Conservation (phyloP, 1,140 invertebrate species). For the Drosophila varians region DNA sequence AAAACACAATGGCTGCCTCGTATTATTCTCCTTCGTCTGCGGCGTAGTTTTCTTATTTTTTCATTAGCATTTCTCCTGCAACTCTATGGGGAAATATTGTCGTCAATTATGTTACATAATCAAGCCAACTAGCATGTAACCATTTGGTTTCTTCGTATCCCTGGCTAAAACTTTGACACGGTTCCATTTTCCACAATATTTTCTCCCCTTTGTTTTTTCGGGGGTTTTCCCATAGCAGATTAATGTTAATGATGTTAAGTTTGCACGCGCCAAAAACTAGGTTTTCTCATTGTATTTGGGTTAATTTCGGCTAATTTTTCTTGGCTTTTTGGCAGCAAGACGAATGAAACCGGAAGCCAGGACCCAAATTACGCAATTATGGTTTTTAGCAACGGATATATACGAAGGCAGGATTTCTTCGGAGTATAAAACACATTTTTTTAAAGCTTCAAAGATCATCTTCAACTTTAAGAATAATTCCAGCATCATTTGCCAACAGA, state of each 20-base stretch:
- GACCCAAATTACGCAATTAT: constrained; percentile 29
- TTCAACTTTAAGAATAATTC: not conserved
- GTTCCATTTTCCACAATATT: constrained; percentile 30
- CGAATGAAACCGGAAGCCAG: constrained; percentile 37
- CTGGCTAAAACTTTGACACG: constrained; percentile 48
- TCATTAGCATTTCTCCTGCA: constrained; percentile 67
- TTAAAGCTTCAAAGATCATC: not conserved
- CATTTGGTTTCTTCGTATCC: constrained; percentile 35
- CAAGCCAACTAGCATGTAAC: constrained; percentile 37
- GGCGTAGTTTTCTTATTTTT: constrained; percentile 47
- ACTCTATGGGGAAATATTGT: constrained; percentile 67
- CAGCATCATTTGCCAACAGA: not conserved
- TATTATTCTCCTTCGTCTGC: constrained; percentile 5
- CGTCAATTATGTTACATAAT: constrained; percentile 74
- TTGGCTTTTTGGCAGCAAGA: constrained; percentile 27
- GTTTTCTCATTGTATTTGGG: constrained; percentile 49
- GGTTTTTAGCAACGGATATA: constrained; percentile 35
- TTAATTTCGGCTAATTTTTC: constrained; percentile 54
- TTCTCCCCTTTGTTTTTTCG: not conserved
- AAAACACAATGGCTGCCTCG: constrained; percentile 19
- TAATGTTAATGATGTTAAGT: constrained; percentile 67
- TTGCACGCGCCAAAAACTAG: constrained; percentile 48
- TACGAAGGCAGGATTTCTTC: not conserved
- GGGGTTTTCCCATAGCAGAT: constrained; percentile 43
- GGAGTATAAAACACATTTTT: too few species aligned